Evolutionary conservation across 53 echinoderm and acorn worm genomes (phyloP).

Genomic region (Apostichopus leukothele): DNA sequence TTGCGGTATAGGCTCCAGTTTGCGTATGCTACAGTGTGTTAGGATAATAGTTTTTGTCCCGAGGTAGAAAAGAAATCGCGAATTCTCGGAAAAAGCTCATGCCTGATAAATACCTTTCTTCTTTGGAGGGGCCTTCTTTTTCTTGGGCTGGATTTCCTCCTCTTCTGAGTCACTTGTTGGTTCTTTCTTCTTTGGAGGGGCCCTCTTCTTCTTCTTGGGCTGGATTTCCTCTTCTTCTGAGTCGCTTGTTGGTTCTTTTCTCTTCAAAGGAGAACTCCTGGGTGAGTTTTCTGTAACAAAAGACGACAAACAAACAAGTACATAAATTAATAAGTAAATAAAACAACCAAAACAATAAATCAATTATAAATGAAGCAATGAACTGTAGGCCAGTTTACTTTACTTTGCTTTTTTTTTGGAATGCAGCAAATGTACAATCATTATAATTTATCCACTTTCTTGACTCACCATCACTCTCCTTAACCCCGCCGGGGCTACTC

Average conservation of each 20-base stretch:
- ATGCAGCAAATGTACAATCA: no score
- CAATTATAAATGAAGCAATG: no score
- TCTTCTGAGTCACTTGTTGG: background rate
- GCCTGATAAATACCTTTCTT: background rate
- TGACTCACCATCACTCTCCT: background rate
- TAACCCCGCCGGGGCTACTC: slow-evolving; percentile 24
- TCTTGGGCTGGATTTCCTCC: background rate
- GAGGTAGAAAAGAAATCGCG: no score
- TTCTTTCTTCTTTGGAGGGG: background rate
- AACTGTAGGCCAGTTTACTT: no score
- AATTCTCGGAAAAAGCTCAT: no score
- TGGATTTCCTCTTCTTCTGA: background rate
- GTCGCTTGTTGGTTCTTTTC: background rate
- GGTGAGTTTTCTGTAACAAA: background rate
- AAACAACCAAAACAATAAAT: no score
- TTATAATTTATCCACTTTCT: no score
- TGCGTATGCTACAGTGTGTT: no score
- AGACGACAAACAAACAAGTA: background rate
- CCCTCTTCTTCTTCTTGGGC: background rate
- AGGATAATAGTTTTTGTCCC: no score
- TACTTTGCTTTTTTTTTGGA: no score
- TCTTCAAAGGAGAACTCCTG: background rate
- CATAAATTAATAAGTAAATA: no score
- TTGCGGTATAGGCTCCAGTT: no score
- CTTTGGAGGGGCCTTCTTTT: background rate